Base-by-base conservation (phyloP, 1,140 invertebrate genomes). In the Lepeophtheirus salmonis region DNA sequence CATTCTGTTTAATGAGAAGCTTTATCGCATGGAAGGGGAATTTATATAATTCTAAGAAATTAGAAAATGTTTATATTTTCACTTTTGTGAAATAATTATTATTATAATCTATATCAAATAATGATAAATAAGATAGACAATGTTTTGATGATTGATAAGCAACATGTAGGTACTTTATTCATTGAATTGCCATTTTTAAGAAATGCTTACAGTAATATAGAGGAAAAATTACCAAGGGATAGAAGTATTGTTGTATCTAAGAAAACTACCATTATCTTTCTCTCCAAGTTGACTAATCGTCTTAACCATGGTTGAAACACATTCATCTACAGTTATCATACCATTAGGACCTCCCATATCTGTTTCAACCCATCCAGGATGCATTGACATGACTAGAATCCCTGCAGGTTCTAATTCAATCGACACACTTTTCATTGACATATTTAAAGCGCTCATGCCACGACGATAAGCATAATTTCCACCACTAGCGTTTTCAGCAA, bases 341-440 rank as follows among this genome's bases (percentile, higher is more conserved):
- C 88, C 89, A 64, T 80, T 82, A 52, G 71, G 69, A 10, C 86
- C 86, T 2, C 88, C 88, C 84, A 92, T 84, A 61, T 85, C 83
- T 0, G 89, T 92, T 66, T 80, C 79, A 0, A 91, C 84, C 88
- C 88, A 92, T 1, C 89, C 89, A 1, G 89, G 89, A 74, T 92
- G 88, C 51, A 94, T 66, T 52, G 77, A 78, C 0, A 80, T 73
- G 0, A 79, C 81, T 2, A 89, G 65, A 60, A 95, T 89, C 26
- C 80, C 79, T 65, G 82, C 76, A 26, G 77, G 73, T 67, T 81
- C 80, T 22, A 92, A 73, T 71, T 92, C 88, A 12, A 84, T 68
- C 65, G 83, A 83, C 76, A 92, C 76, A 2, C 83, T 84, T 71
- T 82, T 86, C 4, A 88, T 89, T 3, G 85, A 80, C 65, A 83